Percentiles rank a stretch among this genome's conserved stretches.
These are phyloP conservation scores for Oscheius onirici DNA, from an alignment of 2,888 invertebrate genomes.

Conservation along the genomic window DNA sequence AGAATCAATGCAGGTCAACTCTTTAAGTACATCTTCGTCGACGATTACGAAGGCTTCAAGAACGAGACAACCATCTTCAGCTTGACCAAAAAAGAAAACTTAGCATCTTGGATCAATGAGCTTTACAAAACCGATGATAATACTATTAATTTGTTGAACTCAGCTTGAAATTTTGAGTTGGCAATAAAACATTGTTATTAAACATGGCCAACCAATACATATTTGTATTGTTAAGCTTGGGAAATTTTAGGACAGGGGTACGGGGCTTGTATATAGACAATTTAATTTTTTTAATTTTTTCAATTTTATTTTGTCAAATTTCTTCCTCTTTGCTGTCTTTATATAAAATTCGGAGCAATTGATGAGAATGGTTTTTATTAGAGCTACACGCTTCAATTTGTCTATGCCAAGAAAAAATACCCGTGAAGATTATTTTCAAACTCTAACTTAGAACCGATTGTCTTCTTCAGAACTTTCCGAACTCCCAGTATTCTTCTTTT, in stretches of 20 bases:
- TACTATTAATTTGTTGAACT: background rate
- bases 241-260: too few species aligned
- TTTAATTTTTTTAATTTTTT: too few species aligned
- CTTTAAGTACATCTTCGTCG: too few species aligned
- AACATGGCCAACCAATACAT: too few species aligned
- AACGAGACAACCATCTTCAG: background rate
- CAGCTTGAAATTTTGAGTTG: background rate
- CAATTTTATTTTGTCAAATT: too few species aligned
- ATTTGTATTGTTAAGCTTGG: too few species aligned
- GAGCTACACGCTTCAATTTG: conserved; percentile 1
- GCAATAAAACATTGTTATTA: too few species aligned
- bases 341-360: too few species aligned
- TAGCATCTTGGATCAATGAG: background rate
- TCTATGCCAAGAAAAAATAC: conserved; percentile 19
- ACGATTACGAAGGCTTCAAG: background rate
- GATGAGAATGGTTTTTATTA: background rate
- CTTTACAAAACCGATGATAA: background rate
- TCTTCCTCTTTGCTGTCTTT: too few species aligned
- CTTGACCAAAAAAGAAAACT: background rate
- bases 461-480: conserved; percentile 24
- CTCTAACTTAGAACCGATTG: background rate
- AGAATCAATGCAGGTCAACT: background rate
- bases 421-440: conserved; percentile 8
- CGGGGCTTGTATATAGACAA: too few species aligned
- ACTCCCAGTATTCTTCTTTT: conserved; percentile 2